Evolutionary conservation across 2,797 vertebrate species (phyloP), one percentile per base, ranked within the genome.

Genomic region (Chelidonichthys spinosus): DNA sequence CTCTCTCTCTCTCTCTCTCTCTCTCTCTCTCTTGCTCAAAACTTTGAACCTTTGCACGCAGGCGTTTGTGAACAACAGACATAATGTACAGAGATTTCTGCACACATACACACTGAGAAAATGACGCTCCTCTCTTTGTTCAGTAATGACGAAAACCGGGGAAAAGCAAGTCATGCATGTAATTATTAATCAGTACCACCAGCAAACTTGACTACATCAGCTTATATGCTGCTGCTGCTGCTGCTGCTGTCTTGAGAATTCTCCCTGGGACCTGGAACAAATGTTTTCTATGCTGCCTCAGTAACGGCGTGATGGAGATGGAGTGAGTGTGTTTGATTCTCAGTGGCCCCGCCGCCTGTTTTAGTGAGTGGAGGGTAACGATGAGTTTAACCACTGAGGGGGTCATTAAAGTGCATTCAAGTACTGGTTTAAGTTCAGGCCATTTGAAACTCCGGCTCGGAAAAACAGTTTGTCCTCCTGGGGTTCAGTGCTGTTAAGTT

Each of bases 121-220:
- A 71, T 35, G 4, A 60, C 49, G 58, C 70, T 60, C 64, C 54
- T 72, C 60, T 68, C 36, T 47, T 42, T 66, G 11, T 63, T 59
- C 65, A 54, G 67, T 66, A 49, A 71, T 59, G 72, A 71, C 78
- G 58, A 62, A 71, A 80, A 59, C 52, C 66, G 59, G 74, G n/a
- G 42, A 46, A 65, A 76, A 86, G 65, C 62, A 35, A 6, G 71
- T 80, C 72, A 59, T 52, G 69, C 66, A 11, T 75, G 82, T 86
- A 72, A 87, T 89, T 86, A 85, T 76, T 65, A 76, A 87, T 89
- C 71, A 74, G 52, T 66, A 6, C 4, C 74, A 75, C 63, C 61
- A 73, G 67, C 65, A 58, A 80, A 69, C 15, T 62, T 11, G 69
- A 44, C 37, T 6, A 11, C 67, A 7, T 52, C 71, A 73, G 70